Base-by-base conservation (phyloP, 2,113 vertebrate genomes). In the Tragulus kanchil region DNA sequence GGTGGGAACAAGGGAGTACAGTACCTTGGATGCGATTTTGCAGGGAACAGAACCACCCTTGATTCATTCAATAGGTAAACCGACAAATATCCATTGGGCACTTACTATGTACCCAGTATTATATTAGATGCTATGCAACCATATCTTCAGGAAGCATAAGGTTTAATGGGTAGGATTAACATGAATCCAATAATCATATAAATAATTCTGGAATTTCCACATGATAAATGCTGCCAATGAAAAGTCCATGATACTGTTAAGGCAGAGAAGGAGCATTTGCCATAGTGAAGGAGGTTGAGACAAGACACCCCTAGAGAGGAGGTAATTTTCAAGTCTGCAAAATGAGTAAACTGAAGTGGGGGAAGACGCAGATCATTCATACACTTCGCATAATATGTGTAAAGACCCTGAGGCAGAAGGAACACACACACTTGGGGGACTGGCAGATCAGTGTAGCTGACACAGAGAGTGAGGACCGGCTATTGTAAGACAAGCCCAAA, bases 101-200 rank as follows among this genome's bases (percentile, higher is more conserved):
- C 36, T 36, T 36, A 36, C 36, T 36, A 36, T 36, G 36, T 36
- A 36, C 36, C 36, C 36, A 36, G 36, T 36, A 36, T 36, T 36
- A 36, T 36, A 36, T 36, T 36, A 36, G 36, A 36, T 36, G 36
- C 36, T 36, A 36, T 36, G 36, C 36, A 36, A 36, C 36, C 36
- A 36, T 36, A 36, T 36, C 36, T 36, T 36, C 36, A 36, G 36
- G 58, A 95, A 83, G 36, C 56, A 73, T 75, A 62, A 85, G 23
- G 10, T 9, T 65, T 92, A 58, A 48, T 83, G 62, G 56, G 1
- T 64, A 93, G 88, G 61, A 79, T 65, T 93, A 83, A 73, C 17
- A 62, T 71, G 69, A 77, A 45, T 77, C 62, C 82, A 56, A 85
- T 86, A 86, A 90, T 87, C 58, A 87, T 64, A 67, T 15, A 81